A percentile compares a stretch with the other conserved stretches of the same genome.
Conservation (phyloP, 2,888 invertebrate genomes). For the Trichacis sp. region DNA sequence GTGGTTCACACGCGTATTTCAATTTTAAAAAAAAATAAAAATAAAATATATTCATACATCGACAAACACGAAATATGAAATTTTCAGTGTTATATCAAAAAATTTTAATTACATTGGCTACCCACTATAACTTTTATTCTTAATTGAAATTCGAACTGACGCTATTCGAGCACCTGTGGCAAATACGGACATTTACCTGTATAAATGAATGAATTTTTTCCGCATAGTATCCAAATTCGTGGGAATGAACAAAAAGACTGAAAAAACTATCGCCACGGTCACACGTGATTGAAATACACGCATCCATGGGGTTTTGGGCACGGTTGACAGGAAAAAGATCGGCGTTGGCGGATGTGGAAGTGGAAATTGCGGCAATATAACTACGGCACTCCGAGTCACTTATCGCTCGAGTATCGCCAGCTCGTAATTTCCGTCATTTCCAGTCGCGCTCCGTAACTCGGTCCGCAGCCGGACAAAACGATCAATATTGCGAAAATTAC, state of each 20-base stretch:
- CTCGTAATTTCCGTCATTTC: conserved; percentile 62
- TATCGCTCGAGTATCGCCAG: conserved; percentile 64
- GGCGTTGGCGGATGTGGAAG: conserved; percentile 62
- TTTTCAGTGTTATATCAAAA: too few relatives aligned
- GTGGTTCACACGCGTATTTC: too few relatives aligned
- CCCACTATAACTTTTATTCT: too few relatives aligned
- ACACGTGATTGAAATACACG: conserved; percentile 38
- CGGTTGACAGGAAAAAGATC: conserved; percentile 61
- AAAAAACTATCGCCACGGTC: conserved; percentile 20
- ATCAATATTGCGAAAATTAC: conserved; percentile 37
- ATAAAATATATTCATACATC: too few relatives aligned
- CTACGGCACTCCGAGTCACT: conserved; percentile 58
- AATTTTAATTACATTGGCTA: too few relatives aligned
- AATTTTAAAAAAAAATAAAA: too few relatives aligned
- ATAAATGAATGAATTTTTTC: too few relatives aligned
- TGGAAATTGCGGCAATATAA: conserved; percentile 66
- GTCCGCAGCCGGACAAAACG: conserved; percentile 34
- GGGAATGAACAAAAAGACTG: not conserved
- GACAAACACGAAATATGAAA: too few relatives aligned
- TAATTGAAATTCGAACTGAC: too few relatives aligned
- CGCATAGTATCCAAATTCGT: too few relatives aligned
- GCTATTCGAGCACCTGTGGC: too few relatives aligned
- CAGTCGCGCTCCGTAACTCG: conserved; percentile 47
- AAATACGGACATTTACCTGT: too few relatives aligned
- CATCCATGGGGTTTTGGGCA: conserved; percentile 51